Base-by-base conservation (phyloP, 2,888 invertebrate genomes). In the Scaeva pyrastri region DNA sequence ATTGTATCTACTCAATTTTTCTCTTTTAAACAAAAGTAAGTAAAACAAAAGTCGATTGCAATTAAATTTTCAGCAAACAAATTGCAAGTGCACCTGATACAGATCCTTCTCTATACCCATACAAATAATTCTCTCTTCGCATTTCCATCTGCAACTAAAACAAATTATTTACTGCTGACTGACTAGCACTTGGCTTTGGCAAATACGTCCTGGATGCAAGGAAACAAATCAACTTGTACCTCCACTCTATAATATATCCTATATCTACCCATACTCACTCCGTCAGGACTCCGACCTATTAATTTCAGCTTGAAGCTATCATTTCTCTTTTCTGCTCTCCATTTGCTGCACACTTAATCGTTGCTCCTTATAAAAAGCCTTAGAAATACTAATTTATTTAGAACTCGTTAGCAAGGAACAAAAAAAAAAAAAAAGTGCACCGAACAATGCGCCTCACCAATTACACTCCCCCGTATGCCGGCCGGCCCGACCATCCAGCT, bases 321-420 rank as follows among this genome's bases (percentile, higher is more conserved):
- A 56, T 56, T 78, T 66, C 43, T 52, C 31, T 66, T 58, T 36
- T 36, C 14, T 45, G 58, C 36, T 21, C 39, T 39, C 48, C 19
- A 4, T 39, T n/a, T 39, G 14, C 21, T 23, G 31, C 8, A 23
- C 71, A 71, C 66, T 83, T 74, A 68, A 70, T 78, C 70, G 52
- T 39, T 74, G 55, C 43, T 70, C 62, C 74, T 56, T 62, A 62
- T 11, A 74, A 45, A 64, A 62, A 62, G 41, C 48, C 43, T 50
- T 39, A 73, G 68, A 71, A 60, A 62, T 74, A 79, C 23, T 68
- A 64, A 71, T 78, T 83, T 70, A 78, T 78, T 70, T 56, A 71
- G 45, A 74, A 74, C 70, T 75, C 74, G 19, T 68, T 52, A 39
- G 68, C 52, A n/a, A 26, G 23, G 21, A 14, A 23, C 8, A 41